These are phyloP conservation scores for Rhaphigaster nebulosa DNA, from an alignment of 2,888 invertebrate species.

Conservation along the genomic window DNA sequence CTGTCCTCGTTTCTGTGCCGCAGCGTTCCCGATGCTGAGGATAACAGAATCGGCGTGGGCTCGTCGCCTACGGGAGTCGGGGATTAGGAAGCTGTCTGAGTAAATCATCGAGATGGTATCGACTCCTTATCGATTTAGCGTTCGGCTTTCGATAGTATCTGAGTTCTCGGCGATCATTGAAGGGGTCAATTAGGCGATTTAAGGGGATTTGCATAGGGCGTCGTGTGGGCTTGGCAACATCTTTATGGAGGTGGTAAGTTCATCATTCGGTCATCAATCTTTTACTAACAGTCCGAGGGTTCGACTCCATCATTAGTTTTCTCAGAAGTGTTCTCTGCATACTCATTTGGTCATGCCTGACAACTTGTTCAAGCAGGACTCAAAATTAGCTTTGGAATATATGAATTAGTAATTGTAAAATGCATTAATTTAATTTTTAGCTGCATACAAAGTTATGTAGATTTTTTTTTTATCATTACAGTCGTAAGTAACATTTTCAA, in stretches of 20 bases:
- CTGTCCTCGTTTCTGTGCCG: background rate
- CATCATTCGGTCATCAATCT: slow-evolving; percentile 22
- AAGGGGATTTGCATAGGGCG: slow-evolving; percentile 21
- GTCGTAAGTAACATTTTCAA: no score
- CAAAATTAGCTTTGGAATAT: background rate
- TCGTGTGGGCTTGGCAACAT: slow-evolving; percentile 34
- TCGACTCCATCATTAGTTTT: slow-evolving; percentile 18
- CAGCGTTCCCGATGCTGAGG: background rate
- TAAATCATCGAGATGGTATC: slow-evolving; percentile 56
- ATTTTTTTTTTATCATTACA: no score
- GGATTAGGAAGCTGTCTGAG: slow-evolving; percentile 26
- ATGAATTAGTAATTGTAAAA: background rate
- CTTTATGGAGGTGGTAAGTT: slow-evolving; percentile 40
- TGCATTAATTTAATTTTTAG: no score
- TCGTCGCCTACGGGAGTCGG: slow-evolving; percentile 49
- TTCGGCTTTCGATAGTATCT: slow-evolving; percentile 30
- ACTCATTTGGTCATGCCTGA: slow-evolving; percentile 2
- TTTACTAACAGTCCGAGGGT: background rate
- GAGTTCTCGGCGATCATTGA: background rate
- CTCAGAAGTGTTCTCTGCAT: slow-evolving; percentile 25
- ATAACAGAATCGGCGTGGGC: slow-evolving; percentile 41
- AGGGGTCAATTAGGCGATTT: slow-evolving; percentile 45
- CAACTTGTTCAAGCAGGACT: background rate
- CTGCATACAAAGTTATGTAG: no score
- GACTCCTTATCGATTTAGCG: slow-evolving; percentile 18